Conservation (phyloP, 2,113 vertebrate species). For the Nothoprocta pentlandii region DNA sequence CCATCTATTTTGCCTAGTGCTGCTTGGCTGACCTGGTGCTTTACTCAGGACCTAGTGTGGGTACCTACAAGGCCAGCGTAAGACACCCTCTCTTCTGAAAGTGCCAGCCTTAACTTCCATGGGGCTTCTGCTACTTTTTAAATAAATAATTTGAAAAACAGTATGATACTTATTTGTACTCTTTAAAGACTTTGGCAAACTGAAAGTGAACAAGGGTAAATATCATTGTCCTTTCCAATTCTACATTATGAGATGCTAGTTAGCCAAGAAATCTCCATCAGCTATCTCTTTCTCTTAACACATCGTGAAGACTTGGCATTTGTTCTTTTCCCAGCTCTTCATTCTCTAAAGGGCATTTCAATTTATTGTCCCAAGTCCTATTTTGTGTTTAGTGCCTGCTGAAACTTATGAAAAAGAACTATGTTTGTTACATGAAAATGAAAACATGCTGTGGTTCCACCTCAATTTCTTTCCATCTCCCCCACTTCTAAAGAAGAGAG, state of each 20-base stretch:
- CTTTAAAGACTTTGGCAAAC: background rate
- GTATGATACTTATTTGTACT: background rate
- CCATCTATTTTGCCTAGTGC: background rate
- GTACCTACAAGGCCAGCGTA: fast-evolving
- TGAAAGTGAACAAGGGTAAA: background rate
- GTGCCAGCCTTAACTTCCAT: background rate
- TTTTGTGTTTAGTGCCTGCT: slow-evolving; percentile 55
- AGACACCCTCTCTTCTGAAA: background rate
- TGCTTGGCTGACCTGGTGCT: background rate
- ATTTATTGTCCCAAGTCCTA: slow-evolving; percentile 54
- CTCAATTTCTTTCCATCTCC: slow-evolving; percentile 48
- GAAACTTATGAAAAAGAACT: slow-evolving; percentile 61
- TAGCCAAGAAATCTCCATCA: slow-evolving; percentile 1
- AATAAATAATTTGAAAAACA: background rate
- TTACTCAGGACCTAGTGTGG: background rate
- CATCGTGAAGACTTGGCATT: slow-evolving; percentile 42
- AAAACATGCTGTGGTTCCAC: slow-evolving; percentile 61
- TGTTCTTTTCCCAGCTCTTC: slow-evolving; percentile 37
- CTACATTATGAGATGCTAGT: background rate
- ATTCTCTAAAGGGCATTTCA: slow-evolving; percentile 34
- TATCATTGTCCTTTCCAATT: background rate
- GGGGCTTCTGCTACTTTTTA: background rate
- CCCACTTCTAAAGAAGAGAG: slow-evolving; percentile 22
- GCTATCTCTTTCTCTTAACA: background rate
- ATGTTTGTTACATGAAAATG: slow-evolving; percentile 61